Evolutionary conservation across 2,797 vertebrate genomes (phyloP), one percentile per base, ranked within the genome.

Genomic region (Hyperoplus immaculatus): DNA sequence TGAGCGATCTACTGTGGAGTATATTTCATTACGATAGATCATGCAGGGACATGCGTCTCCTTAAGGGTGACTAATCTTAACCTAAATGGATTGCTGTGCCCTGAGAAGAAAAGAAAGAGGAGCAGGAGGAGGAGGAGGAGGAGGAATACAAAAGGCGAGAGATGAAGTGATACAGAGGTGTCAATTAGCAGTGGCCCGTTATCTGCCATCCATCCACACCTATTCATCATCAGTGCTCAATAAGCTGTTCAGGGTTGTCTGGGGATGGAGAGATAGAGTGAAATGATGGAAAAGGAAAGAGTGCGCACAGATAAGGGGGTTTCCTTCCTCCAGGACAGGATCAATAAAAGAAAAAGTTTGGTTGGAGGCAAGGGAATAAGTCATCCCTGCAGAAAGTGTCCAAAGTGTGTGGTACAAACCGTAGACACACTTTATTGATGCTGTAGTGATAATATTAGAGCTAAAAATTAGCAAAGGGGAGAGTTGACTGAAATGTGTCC

Each of bases 211-310:
- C 88, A 82, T 88, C 85, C 69, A 69, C 81, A 79, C 76, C 69
- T 81, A 92, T 92, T 94, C 75, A 90, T 92, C 88, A 87, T 86
- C 73, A 46, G 60, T 46, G 75, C 85, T 92, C 91, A 91, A 92
- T 89, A 86, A 84, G 69, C 76, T 75, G 82, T 84, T 77, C 72
- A 2, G 45, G 63, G 74, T 69, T 82, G 82, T 89, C 82, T 83
- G 1, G 70, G 68, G 66, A 81, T 50, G 45, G 39, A 58, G 64
- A 80, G 82, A 87, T 59, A 72, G 66, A 79, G 47, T 51, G 43
- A 73, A 87, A 70, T 55, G 76, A 72, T 69, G 75, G 70, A 64
- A 67, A 70, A 54, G 62, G 59, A 85, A 41, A 29, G 61, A 49
- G 51, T 2, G 42, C n/a, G 41, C 7, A 1, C 50, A 84, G 81